Evolutionary conservation across 2,888 invertebrate genomes (phyloP), one percentile per base, ranked within the genome.

Genomic region (Matsumyia berberina): DNA sequence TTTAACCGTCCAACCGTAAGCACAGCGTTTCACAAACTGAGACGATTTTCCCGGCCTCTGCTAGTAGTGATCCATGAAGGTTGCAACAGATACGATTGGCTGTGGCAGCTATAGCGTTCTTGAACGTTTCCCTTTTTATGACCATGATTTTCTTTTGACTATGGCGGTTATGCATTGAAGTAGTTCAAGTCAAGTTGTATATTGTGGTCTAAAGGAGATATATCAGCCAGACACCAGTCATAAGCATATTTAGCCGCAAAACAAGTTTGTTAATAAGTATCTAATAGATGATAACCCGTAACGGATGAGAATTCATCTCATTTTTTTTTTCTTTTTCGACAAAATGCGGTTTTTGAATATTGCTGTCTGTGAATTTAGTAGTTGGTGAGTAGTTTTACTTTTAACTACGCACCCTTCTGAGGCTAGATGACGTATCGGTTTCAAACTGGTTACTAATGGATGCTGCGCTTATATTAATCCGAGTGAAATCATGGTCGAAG

Each of bases 1-100:
- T 19, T 15, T 33, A 37, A 33, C 35, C 53, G 58, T 64, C 85
- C 46, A 60, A 66, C 44, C 44, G 70, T 37, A 39, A 60, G 51
- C 35, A 31, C 37, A 35, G 58, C 11, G 39, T 35, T 60, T 60
- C 33, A 46, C 76, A 58, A 76, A 85, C 85, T 85, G 74, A 85
- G 46, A 46, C 74, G 35, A 66, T 76, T 44, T 58, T 51, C 42
- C 51, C 55, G 12, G 49, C 39, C 39, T 60, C 49, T 39, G 57
- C 42, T 73, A 49, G 44, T 73, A 57, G 57, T 69, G 64, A 44
- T 49, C 42, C 44, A 35, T 73, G 73, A 67, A 67, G 79, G 79
- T 51, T 42, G 62, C 24, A 17, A 55, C 31, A 19, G 35, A 49
- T 12, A 33, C 46, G 12, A 5, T 12, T n/a, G 12, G 11, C 37